Percentiles rank a stretch among this genome's conserved stretches.
Evolutionary conservation across 2,888 invertebrate genomes (phyloP).

Genomic region (Agrenia bidenticulata): DNA sequence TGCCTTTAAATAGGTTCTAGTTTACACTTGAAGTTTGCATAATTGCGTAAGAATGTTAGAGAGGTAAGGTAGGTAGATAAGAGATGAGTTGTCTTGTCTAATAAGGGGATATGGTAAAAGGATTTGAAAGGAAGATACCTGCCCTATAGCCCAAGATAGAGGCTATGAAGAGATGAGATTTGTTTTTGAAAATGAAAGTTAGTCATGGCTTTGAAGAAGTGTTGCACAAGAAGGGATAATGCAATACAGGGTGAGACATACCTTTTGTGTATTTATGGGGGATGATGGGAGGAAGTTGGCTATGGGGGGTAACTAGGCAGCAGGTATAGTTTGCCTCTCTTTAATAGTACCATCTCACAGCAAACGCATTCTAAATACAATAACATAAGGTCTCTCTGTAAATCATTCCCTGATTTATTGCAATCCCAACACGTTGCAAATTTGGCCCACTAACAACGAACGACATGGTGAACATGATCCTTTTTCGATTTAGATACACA

Average conservation of each 20-base stretch:
- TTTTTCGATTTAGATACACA: conserved; percentile 12
- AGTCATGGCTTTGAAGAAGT: conserved; percentile 25
- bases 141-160: neutral
- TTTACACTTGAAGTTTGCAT: conserved; percentile 21
- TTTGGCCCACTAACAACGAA: conserved; percentile 10
- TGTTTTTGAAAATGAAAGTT: conserved; percentile 50
- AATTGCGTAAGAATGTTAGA: conserved; percentile 20
- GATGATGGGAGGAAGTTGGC: conserved; percentile 33
- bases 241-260: conserved; percentile 22
- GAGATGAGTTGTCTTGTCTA: conserved; percentile 12
- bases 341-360: neutral
- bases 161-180: conserved; percentile 17
- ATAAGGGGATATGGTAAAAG: neutral
- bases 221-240: conserved; percentile 24
- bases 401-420: conserved; percentile 17
- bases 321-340: neutral
- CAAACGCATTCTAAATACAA: conserved; percentile 1
- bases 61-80: neutral
- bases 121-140: conserved; percentile 8
- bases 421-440: conserved; percentile 19
- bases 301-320: conserved; percentile 17
- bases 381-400: neutral
- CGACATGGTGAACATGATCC: neutral
- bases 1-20: conserved; percentile 15
- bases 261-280: conserved; percentile 12